Conservation (phyloP, 2,888 invertebrate species). For the Orthosia gracilis region DNA sequence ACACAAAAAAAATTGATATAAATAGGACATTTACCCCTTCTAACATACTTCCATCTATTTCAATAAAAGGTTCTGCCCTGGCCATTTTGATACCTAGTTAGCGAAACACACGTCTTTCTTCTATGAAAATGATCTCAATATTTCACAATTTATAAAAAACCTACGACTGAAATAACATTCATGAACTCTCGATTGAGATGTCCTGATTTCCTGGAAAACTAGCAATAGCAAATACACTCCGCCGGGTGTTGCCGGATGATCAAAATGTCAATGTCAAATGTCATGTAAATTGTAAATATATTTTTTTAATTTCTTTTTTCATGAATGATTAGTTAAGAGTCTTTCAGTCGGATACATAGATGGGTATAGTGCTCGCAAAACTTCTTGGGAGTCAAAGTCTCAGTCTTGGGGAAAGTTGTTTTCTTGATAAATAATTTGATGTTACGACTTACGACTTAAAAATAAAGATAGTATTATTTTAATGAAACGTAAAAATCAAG, state of each 20-base stretch:
- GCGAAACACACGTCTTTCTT: not conserved
- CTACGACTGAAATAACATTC: slow-evolving; percentile 1
- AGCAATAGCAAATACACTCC: not conserved
- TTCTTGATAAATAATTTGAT: no score
- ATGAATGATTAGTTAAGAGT: no score
- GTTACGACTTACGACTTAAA: no score
- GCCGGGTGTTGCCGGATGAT: slow-evolving; percentile 17
- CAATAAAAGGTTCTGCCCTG: slow-evolving; percentile 81
- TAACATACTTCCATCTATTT: slow-evolving; percentile 95
- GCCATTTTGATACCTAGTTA: slow-evolving; percentile 68
- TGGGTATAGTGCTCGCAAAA: no score
- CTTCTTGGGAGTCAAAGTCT: no score
- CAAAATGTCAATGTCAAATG: slow-evolving; percentile 29
- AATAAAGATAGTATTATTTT: not conserved
- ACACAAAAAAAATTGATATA: not conserved
- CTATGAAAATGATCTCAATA: slow-evolving; percentile 18
- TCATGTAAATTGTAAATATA: not conserved
- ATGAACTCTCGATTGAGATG: not conserved
- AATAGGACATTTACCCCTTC: slow-evolving; percentile 93
- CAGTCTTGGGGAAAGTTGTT: no score
- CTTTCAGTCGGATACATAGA: no score
- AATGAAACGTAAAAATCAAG: not conserved
- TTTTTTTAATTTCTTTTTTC: no score
- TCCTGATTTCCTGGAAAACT: not conserved
- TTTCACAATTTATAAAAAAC: slow-evolving; percentile 13